Base-by-base conservation (phyloP, 2,888 invertebrate genomes). In the Lacanobia oleracea region DNA sequence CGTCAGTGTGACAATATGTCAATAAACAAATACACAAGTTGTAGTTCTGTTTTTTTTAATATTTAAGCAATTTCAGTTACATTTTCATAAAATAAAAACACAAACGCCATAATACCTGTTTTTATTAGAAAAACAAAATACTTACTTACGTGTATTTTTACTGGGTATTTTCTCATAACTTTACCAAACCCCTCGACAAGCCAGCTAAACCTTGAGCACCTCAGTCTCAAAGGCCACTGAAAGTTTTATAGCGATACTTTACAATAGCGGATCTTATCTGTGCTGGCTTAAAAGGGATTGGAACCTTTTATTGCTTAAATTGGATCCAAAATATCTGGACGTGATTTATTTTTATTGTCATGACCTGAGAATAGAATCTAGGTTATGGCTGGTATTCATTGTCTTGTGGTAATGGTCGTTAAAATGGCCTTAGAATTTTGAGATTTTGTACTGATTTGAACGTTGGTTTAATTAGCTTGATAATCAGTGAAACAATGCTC, bases 251-350 rank as follows among this genome's bases (percentile, higher is more conserved):
- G 71, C 50, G 50, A 51, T 45, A 51, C 61, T 71, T 74, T 69
- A 82, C 83, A 82, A 82, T 77, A 67, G 64, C 67, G 53, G 83
- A 82, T 79, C 59, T 81, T 81, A 84, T 84, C 77, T 69, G 68
- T 67, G 67, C 61, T 57, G 67, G 57, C 64, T 72, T 77, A 56
- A 76, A 78, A 72, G 75, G 61, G 73, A 77, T 81, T 76, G 81
- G 77, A 64, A 70, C 67, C 84, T 84, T 82, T 85, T 83, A 74
- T 70, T 72, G 66, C 61, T 45, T 56, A 68, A 81, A 85, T 84
- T 76, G 74, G 72, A 70, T 74, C 63, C 72, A 72, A 72, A 83
- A 81, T 70, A 73, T 76, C 54, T 73, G 59, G 18, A 63, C 60
- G 60, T 75, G 79, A 72, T 75, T 82, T 65, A 74, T 60, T 65